Evolutionary conservation across 1,140 invertebrate genomes (phyloP).

Genomic region (Oscheius sp.): DNA sequence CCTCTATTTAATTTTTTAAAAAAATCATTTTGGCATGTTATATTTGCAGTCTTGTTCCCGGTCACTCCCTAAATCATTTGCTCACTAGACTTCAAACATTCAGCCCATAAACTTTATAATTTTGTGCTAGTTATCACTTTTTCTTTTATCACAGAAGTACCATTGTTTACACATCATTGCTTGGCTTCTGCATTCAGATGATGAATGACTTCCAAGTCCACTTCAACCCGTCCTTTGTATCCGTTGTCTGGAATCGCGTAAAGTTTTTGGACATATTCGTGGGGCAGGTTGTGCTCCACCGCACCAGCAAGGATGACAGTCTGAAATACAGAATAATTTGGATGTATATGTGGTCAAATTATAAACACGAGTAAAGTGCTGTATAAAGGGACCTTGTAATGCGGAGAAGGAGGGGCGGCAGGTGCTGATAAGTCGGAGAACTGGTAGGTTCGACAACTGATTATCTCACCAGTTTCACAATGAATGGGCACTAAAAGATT

Average conservation of each 20-base stretch:
- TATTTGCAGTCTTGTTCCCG: too few species aligned
- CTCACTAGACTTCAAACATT: too few species aligned
- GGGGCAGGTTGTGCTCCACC: not conserved
- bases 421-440: not conserved
- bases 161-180: too few species aligned
- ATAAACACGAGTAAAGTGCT: too few species aligned
- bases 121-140: too few species aligned
- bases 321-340: not conserved
- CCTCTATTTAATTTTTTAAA: too few species aligned
- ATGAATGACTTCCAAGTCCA: not conserved
- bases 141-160: too few species aligned
- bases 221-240: not conserved
- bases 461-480: not conserved
- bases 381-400: conserved; percentile 3
- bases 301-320: conserved; percentile 2
- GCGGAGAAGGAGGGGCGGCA: not conserved
- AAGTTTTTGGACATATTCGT: not conserved
- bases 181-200: too few species aligned
- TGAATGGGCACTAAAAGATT: not conserved
- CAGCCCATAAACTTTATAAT: too few species aligned
- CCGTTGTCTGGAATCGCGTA: not conserved
- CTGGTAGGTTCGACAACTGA: not conserved
- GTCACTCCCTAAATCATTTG: too few species aligned
- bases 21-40: too few species aligned
- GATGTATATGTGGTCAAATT: not conserved